phyloP scores from a whole-genome alignment of 2,888 invertebrate species.

The Papilio protenor region DNA sequence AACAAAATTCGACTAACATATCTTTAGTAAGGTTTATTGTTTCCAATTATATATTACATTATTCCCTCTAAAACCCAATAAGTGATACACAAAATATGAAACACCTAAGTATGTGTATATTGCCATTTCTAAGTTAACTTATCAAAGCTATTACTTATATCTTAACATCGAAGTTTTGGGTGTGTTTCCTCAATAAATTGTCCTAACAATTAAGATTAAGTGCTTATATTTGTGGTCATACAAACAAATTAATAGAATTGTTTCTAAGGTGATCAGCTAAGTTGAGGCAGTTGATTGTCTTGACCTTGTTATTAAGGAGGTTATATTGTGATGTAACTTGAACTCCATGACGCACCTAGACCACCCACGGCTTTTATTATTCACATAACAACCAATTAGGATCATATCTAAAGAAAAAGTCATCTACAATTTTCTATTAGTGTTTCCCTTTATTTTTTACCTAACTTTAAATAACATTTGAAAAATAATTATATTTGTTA shows the following conservation, averaged over 20 bases:
- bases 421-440: not conserved
- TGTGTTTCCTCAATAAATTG: not conserved
- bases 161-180: no score
- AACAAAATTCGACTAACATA: not conserved
- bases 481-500: not conserved
- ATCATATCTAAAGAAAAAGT: not conserved
- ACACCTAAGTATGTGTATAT: no score
- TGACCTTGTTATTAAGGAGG: constrained; percentile 36
- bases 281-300: not conserved
- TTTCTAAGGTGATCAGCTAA: constrained; percentile 16
- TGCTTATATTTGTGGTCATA: not conserved
- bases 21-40: not conserved
- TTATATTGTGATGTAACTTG: constrained; percentile 40
- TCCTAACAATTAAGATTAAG: not conserved
- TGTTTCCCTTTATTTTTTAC: not conserved
- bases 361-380: constrained; percentile 19
- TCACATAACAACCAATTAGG: constrained; percentile 12
- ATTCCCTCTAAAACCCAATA: not conserved
- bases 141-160: no score
- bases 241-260: constrained; percentile 1
- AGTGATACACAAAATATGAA: no score
- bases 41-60: not conserved
- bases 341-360: constrained; percentile 36
- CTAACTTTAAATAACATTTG: not conserved
- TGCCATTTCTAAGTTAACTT: no score